Evolutionary conservation across 2,113 vertebrate genomes (phyloP).

Genomic region (Mixornis gularis): DNA sequence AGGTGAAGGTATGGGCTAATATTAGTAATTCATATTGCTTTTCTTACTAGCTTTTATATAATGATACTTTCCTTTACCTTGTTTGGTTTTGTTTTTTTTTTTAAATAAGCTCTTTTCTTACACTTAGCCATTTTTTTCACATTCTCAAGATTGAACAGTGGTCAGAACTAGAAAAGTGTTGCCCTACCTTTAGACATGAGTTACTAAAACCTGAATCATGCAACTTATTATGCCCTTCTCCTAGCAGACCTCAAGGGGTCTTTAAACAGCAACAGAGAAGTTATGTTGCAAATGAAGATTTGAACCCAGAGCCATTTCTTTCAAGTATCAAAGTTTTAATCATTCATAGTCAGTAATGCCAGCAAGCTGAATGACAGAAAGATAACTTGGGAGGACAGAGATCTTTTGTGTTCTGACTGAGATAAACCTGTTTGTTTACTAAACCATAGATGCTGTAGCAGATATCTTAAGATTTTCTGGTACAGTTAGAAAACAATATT

Average conservation of each 20-base stretch:
- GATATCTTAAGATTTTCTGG: neutral
- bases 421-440: slow-evolving; percentile 7
- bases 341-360: neutral
- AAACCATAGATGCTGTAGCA: neutral
- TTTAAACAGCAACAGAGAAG: neutral
- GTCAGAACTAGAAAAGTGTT: neutral
- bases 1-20: neutral
- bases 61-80: neutral
- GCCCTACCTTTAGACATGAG: neutral
- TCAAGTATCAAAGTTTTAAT: neutral
- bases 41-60: neutral
- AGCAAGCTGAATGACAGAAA: neutral
- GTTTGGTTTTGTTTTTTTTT: neutral
- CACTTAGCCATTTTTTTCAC: neutral
- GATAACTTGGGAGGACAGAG: neutral
- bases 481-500: neutral
- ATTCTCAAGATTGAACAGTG: neutral
- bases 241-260: neutral
- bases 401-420: neutral
- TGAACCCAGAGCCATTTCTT: neutral
- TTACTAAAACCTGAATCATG: neutral
- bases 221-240: neutral
- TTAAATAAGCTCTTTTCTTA: neutral
- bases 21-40: neutral
- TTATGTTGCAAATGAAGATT: neutral